Conservation (phyloP, 2,113 vertebrate genomes). For the Ptychochromis oligacanthus region DNA sequence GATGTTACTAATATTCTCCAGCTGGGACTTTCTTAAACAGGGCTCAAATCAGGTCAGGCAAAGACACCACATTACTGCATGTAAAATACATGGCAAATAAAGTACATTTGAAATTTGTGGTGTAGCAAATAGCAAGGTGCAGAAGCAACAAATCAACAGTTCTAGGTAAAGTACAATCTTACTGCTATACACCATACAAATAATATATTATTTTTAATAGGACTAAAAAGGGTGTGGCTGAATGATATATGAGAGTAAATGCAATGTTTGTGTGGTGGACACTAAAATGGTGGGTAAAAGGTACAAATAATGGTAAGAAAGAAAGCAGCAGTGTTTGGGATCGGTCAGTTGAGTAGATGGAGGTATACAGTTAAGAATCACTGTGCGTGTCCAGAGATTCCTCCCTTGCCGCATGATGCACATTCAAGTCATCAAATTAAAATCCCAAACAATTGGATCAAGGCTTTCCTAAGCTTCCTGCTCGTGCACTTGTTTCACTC, state of each 20-base stretch:
- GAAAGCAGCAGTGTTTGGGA: not conserved
- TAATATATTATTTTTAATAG: not conserved
- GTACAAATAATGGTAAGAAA: not conserved
- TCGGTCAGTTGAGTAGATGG: not conserved
- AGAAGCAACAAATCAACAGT: not conserved
- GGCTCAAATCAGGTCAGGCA: not conserved
- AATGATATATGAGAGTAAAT: not conserved
- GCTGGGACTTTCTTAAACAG: not conserved
- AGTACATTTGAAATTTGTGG: not conserved
- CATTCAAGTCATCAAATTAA: constrained; percentile 3
- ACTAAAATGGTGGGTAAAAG: not conserved
- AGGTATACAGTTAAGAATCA: constrained; percentile 1
- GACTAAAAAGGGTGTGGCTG: not conserved
- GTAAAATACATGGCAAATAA: not conserved
- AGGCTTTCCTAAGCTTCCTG: not conserved
- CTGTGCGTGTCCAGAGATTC: not conserved
- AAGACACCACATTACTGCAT: not conserved
- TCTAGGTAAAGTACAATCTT: not conserved
- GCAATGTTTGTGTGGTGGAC: not conserved
- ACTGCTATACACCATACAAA: not conserved
- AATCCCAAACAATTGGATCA: constrained; percentile 3
- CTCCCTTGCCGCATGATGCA: not conserved
- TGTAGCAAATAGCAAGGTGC: not conserved
- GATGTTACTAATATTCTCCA: not conserved
- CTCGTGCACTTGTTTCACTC: not conserved